These are phyloP conservation scores for Phaonia tiefii DNA, from an alignment of 2,888 invertebrate species.

Conservation along the genomic window DNA sequence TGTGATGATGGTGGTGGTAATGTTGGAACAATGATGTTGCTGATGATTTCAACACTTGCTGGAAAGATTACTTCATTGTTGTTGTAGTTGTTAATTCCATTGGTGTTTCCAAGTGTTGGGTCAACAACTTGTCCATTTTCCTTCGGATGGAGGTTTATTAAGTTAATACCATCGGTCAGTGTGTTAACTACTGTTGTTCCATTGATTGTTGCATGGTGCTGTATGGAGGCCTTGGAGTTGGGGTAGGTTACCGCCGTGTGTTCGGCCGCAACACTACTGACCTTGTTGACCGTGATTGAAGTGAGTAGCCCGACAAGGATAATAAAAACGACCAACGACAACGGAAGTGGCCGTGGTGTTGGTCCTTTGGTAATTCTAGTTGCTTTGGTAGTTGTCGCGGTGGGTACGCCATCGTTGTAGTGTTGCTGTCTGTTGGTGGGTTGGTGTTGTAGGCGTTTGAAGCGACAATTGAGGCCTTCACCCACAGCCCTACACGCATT, in stretches of 20 bases:
- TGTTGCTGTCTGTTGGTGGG: neutral
- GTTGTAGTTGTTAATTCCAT: constrained; percentile 13
- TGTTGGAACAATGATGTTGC: constrained; percentile 19
- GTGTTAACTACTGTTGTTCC: neutral
- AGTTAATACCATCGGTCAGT: constrained; percentile 38
- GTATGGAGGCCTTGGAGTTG: constrained; percentile 13
- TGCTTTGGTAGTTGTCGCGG: constrained; percentile 19
- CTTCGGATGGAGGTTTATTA: constrained; percentile 18
- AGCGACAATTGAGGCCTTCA: constrained; percentile 52
- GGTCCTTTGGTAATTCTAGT: constrained; percentile 29
- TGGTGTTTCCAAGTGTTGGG: too few species aligned
- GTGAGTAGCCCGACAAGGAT: constrained; percentile 34
- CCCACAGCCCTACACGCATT: constrained; percentile 57
- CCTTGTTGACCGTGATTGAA: constrained; percentile 29
- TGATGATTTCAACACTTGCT: constrained; percentile 26
- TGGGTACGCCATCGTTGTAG: constrained; percentile 23
- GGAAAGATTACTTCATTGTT: constrained; percentile 52
- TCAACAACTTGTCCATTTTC: constrained; percentile 36
- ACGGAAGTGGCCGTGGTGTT: neutral
- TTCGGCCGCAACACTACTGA: constrained; percentile 31
- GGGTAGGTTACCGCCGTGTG: constrained; percentile 49
- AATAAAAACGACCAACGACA: constrained; percentile 41
- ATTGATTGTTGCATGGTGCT: constrained; percentile 30
- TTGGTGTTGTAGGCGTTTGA: constrained; percentile 59
- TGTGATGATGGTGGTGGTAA: constrained; percentile 37